These are phyloP conservation scores for Escarpia spicata DNA, from an alignment of 2,888 invertebrate species.

Conservation along the genomic window DNA sequence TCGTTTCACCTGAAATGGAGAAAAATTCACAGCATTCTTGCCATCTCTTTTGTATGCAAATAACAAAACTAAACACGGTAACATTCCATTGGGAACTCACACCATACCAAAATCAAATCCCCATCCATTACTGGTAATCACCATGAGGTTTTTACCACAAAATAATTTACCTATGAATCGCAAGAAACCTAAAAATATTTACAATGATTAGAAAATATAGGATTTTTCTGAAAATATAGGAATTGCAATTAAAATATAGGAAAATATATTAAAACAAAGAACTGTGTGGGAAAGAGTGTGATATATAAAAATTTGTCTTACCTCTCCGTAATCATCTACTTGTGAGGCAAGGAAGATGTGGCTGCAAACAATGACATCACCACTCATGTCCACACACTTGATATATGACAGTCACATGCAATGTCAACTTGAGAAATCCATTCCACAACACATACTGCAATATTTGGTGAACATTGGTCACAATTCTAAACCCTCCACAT, in stretches of 20 bases:
- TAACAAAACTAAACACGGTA: not conserved
- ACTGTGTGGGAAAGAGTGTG: no score
- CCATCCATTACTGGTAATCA: not conserved
- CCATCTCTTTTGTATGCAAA: not conserved
- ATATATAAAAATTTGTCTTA: not conserved
- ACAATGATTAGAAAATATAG: no score
- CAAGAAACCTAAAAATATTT: no score
- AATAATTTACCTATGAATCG: no score
- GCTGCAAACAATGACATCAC: not conserved
- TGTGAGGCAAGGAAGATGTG: not conserved
- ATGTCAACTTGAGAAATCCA: not conserved
- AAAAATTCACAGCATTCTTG: constrained; percentile 14
- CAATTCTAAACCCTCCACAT: not conserved
- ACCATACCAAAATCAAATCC: not conserved
- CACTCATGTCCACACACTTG: not conserved
- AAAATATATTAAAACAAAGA: no score
- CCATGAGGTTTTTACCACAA: no score
- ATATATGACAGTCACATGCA: not conserved
- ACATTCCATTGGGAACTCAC: not conserved
- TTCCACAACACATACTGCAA: not conserved
- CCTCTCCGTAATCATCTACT: not conserved
- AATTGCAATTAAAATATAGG: no score
- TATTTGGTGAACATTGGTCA: not conserved
- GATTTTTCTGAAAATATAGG: no score
- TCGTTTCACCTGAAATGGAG: constrained; percentile 48